These are phyloP conservation scores for Pollimyrus isidori DNA, from an alignment of 2,113 vertebrate species.

Conservation along the genomic window DNA sequence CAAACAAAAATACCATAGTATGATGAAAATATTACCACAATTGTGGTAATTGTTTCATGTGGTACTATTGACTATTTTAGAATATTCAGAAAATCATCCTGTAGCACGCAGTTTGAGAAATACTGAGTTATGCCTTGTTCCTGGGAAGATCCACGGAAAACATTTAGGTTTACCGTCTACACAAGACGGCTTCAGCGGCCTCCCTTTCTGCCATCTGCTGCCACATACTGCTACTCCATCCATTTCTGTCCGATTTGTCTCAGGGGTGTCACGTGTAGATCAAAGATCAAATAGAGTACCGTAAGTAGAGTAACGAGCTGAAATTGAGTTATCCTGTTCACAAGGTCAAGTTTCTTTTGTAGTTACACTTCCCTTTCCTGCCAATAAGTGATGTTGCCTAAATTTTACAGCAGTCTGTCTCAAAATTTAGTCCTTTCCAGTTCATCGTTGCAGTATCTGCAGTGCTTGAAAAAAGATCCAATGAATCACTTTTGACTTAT, in stretches of 20 bases:
- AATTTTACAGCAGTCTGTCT: too few relatives aligned
- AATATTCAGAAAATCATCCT: not conserved
- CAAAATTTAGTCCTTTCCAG: not conserved
- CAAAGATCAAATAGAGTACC: not conserved
- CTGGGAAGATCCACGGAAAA: not conserved
- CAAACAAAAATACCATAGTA: not conserved
- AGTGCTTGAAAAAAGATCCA: not conserved
- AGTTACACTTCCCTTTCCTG: not conserved
- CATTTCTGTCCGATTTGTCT: not conserved
- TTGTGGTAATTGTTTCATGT: not conserved
- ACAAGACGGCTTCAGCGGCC: not conserved
- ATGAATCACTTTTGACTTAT: rapidly evolving
- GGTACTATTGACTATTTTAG: not conserved
- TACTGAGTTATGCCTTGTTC: not conserved
- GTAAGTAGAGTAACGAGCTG: not conserved
- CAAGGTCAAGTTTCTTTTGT: not conserved
- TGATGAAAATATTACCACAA: not conserved
- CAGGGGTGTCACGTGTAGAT: not conserved
- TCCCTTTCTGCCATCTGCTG: not conserved
- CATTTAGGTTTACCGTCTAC: not conserved
- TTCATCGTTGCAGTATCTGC: not conserved
- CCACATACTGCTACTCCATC: not conserved
- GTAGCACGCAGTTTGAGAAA: not conserved
- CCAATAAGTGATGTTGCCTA: not conserved
- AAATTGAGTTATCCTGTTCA: not conserved